A percentile compares a stretch with the other conserved stretches of the same genome.
Evolutionary conservation across 2,888 invertebrate genomes (phyloP).

Genomic region (Caenorhabditis sp.): DNA sequence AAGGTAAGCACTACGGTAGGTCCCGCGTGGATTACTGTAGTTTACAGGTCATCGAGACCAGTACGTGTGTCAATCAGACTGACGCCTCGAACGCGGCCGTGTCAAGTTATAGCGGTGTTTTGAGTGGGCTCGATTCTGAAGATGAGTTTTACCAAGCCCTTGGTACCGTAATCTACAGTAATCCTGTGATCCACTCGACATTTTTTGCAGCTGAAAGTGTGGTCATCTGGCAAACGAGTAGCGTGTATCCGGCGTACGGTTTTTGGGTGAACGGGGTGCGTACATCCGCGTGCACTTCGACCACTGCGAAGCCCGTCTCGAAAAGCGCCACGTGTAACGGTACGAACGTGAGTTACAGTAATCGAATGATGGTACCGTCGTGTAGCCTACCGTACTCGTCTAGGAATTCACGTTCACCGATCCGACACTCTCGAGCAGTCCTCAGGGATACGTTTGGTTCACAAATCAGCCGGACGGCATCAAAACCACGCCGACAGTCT

Average conservation of each 20-base stretch:
- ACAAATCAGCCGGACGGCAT: constrained; percentile 1
- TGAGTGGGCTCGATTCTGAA: not conserved
- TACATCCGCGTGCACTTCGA: not conserved
- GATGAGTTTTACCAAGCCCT: not conserved
- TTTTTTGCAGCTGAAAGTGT: not conserved
- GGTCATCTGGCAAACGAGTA: not conserved
- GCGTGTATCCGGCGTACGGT: too few species aligned
- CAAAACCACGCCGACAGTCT: not conserved
- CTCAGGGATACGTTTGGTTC: constrained; percentile 6
- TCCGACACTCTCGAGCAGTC: constrained; percentile 1
- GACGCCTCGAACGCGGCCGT: not conserved
- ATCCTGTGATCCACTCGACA: not conserved
- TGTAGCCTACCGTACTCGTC: not conserved
- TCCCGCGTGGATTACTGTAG: too few species aligned
- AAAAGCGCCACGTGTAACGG: not conserved
- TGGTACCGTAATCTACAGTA: not conserved
- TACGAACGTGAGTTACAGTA: not conserved
- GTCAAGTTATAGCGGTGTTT: not conserved
- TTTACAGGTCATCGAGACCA: constrained; percentile 1
- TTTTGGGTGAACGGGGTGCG: not conserved
- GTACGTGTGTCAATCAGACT: not conserved
- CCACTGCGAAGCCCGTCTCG: not conserved
- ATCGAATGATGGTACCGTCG: not conserved
- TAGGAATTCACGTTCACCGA: constrained; percentile 29
- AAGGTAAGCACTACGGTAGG: too few species aligned